These are phyloP conservation scores for Drosophila nannoptera DNA, from an alignment of 1,140 invertebrate species.

Conservation along the genomic window DNA sequence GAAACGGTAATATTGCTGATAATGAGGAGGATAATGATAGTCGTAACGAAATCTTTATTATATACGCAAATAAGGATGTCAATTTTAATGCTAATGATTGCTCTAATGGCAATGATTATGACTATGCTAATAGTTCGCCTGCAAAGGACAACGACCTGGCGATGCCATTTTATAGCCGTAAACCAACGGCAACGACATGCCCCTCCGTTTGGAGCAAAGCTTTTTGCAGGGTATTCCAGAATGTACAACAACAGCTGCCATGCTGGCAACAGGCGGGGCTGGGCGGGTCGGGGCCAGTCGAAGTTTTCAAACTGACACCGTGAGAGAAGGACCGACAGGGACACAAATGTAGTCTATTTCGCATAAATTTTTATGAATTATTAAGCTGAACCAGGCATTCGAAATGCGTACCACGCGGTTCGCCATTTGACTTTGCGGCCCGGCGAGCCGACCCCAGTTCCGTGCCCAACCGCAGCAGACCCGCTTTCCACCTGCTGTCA, in stretches of 20 bases:
- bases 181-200: too few relatives aligned
- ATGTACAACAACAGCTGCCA: slow-evolving; percentile 18
- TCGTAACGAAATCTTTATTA: too few relatives aligned
- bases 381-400: slow-evolving; percentile 67
- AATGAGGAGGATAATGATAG: too few relatives aligned
- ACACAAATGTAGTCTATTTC: slow-evolving; percentile 60
- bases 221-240: slow-evolving; percentile 18
- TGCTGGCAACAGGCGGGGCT: neutral
- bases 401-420: slow-evolving; percentile 34
- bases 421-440: slow-evolving; percentile 23
- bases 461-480: neutral
- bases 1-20: too few relatives aligned
- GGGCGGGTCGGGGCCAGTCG: slow-evolving; percentile 17
- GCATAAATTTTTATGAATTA: slow-evolving; percentile 73
- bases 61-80: too few relatives aligned
- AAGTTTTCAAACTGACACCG: neutral
- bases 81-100: too few relatives aligned
- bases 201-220: too few relatives aligned
- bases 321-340: slow-evolving; percentile 4
- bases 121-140: too few relatives aligned
- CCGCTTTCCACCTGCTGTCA: slow-evolving; percentile 17
- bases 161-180: too few relatives aligned
- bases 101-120: too few relatives aligned
- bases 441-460: neutral
- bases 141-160: too few relatives aligned